These are phyloP conservation scores for Polypterus bichir DNA, from an alignment of 2,113 vertebrate genomes.

Conservation along the genomic window DNA sequence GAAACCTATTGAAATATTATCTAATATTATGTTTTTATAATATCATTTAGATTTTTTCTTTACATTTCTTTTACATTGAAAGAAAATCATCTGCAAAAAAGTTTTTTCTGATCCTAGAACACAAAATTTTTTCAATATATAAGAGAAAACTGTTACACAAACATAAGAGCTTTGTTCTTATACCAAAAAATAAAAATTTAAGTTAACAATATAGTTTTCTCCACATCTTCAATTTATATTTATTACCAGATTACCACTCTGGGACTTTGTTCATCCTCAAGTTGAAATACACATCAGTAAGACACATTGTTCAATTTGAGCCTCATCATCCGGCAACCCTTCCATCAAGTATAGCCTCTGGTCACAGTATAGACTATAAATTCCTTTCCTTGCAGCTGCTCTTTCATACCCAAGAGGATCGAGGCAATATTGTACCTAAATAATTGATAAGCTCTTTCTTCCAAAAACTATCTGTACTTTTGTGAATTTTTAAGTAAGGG, in stretches of 20 bases:
- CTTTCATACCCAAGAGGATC: not conserved
- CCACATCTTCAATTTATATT: slow-evolving; percentile 5
- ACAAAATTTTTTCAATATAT: too few species aligned
- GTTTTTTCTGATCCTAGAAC: too few species aligned
- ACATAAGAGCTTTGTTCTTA: slow-evolving; percentile 5
- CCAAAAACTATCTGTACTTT: not conserved
- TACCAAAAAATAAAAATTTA: not conserved
- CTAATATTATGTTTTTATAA: too few species aligned
- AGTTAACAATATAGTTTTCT: not conserved
- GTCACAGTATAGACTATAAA: slow-evolving; percentile 2
- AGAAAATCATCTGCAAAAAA: too few species aligned
- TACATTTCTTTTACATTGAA: too few species aligned
- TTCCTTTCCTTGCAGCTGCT: slow-evolving; percentile 1
- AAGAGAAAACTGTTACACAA: too few species aligned
- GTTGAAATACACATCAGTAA: slow-evolving; percentile 22
- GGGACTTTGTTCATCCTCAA: not conserved
- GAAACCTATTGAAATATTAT: too few species aligned
- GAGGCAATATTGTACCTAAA: slow-evolving; percentile 6
- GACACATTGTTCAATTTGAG: slow-evolving; percentile 21
- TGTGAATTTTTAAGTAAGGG: too few species aligned
- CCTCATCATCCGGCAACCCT: slow-evolving; percentile 6
- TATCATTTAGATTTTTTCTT: too few species aligned
- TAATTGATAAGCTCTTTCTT: slow-evolving; percentile 4
- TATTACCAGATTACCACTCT: slow-evolving; percentile 11
- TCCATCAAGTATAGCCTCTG: slow-evolving; percentile 14